Conservation (phyloP, 1,140 invertebrate genomes). For the Trichonephila inaurata region DNA sequence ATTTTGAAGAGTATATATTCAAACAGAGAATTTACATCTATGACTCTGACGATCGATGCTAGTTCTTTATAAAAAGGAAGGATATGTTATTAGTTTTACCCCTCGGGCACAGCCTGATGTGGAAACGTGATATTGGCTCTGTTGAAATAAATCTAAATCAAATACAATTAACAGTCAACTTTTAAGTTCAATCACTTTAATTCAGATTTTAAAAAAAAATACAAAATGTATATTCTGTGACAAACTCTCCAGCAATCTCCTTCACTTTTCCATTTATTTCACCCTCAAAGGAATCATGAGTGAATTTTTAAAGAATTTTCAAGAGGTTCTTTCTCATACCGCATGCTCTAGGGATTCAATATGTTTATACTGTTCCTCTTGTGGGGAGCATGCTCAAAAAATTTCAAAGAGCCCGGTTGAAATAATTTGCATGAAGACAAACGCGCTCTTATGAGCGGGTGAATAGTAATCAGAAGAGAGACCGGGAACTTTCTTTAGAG, state of each 20-base stretch:
- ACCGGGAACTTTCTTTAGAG: neutral
- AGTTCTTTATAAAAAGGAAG: too few species aligned
- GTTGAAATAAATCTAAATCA: too few species aligned
- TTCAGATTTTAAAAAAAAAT: too few species aligned
- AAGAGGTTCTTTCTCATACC: neutral
- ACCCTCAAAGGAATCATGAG: neutral
- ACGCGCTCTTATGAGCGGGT: neutral
- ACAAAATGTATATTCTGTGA: neutral
- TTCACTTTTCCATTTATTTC: neutral
- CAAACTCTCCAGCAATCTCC: neutral
- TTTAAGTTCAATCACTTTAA: too few species aligned
- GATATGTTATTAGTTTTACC: too few species aligned
- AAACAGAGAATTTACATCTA: too few species aligned
- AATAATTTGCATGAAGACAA: neutral
- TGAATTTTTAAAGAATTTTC: neutral
- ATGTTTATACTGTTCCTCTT: neutral
- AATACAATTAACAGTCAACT: too few species aligned
- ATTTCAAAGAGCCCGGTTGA: neutral
- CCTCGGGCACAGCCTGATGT: too few species aligned
- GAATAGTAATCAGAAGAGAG: neutral
- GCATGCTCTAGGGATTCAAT: neutral
- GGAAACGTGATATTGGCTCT: too few species aligned
- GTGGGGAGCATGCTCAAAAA: neutral
- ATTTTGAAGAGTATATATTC: too few species aligned
- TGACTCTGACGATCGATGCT: too few species aligned